Percentiles rank a stretch among this genome's conserved stretches.
These are phyloP conservation scores for Meandrusa payeni DNA, from an alignment of 2,888 invertebrate species.

Conservation along the genomic window DNA sequence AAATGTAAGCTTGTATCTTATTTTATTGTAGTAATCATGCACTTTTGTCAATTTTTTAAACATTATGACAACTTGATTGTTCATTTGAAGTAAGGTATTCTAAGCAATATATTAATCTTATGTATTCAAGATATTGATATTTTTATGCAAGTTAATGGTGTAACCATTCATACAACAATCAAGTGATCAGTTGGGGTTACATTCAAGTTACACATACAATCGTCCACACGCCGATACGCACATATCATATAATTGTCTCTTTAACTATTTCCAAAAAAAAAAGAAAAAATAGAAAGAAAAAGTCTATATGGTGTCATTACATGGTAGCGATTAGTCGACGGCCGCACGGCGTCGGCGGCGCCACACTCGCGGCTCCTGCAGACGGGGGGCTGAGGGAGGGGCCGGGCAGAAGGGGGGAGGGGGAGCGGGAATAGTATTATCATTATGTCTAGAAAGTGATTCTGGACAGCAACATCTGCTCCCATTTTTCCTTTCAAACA, in stretches of 20 bases:
- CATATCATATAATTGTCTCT: slow-evolving; percentile 74
- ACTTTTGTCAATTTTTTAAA: slow-evolving; percentile 12
- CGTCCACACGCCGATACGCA: slow-evolving; percentile 77
- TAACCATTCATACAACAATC: slow-evolving; percentile 49
- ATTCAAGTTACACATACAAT: slow-evolving; percentile 70
- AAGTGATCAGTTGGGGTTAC: slow-evolving; percentile 48
- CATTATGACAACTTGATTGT: slow-evolving; percentile 15
- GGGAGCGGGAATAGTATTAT: slow-evolving; percentile 42
- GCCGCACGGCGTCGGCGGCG: slow-evolving; percentile 50
- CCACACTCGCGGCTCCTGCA: slow-evolving; percentile 53
- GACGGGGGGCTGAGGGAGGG: slow-evolving; percentile 49
- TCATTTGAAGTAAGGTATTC: too few relatives aligned
- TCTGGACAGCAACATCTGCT: slow-evolving; percentile 20
- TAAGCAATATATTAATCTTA: too few relatives aligned
- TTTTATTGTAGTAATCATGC: slow-evolving; percentile 10
- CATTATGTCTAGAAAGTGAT: slow-evolving; percentile 27
- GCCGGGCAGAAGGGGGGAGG: slow-evolving; percentile 40
- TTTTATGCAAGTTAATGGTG: too few relatives aligned
- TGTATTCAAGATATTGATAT: too few relatives aligned
- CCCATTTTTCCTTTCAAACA: slow-evolving; percentile 11
- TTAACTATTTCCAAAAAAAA: slow-evolving; percentile 70
- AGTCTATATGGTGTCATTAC: slow-evolving; percentile 74
- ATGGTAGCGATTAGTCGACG: slow-evolving; percentile 62
- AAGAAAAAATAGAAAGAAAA: slow-evolving; percentile 60
- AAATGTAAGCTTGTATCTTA: neutral